Base-by-base conservation (phyloP, 2,888 invertebrate genomes). In the Ptycholaimellus sp. region DNA sequence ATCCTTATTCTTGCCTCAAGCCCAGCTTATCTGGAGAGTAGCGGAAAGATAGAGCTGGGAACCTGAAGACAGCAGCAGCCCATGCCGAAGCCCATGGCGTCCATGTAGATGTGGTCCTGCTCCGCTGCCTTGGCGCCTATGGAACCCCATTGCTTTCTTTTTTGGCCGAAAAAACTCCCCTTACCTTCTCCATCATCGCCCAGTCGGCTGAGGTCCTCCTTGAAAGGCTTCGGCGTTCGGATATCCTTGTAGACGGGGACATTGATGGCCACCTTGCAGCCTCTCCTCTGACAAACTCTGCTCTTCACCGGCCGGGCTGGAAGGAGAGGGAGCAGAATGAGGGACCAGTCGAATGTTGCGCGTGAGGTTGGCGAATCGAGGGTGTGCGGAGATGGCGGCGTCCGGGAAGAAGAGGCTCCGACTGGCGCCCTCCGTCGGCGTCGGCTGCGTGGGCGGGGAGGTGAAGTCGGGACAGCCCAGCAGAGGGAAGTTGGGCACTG, bases 21-120 rank as follows among this genome's bases (percentile, higher is more conserved):
- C n/a, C n/a, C n/a, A n/a, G n/a, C n/a, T n/a, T n/a, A n/a, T n/a
- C n/a, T n/a, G n/a, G n/a, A n/a, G n/a, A n/a, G n/a, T n/a, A n/a
- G n/a, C n/a, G n/a, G n/a, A n/a, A n/a, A n/a, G n/a, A n/a, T n/a
- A n/a, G n/a, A 29, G 40, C 39, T 35, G 37, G 34, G 35, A 33
- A 39, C 42, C 25, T 19, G 30, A 18, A 46, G 19, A 28, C 35
- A 33, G 23, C 36, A 40, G 60, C 87, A 87, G 22, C 96, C 96
- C 96, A 96, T 96, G 38, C 90, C 93, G 60, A 96, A 96, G 19
- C 90, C 93, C 93, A 96, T 93, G 1, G 85, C 82, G 62, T 99
- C 96, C 75, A 96, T 75, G 55, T 93, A 85, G 44, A 99, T 78
- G 54, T 83, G 80, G 64, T 90, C 79, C 0, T 78, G 77, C 51